Percentiles rank a stretch among this genome's conserved stretches.
These are phyloP conservation scores for Brenthis daphne DNA, from an alignment of 2,888 invertebrate species.

Conservation along the genomic window DNA sequence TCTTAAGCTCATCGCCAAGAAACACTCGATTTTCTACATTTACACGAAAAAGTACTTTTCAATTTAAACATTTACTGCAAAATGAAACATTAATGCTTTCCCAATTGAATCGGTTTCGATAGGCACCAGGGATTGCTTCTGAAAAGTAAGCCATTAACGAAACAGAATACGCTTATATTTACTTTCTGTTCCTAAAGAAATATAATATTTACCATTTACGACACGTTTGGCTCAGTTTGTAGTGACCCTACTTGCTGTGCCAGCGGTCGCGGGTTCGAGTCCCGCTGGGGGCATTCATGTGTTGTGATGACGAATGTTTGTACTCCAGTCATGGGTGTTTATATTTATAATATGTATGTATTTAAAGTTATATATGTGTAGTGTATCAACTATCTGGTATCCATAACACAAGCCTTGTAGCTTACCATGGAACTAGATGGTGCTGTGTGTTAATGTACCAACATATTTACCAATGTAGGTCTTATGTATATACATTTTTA, in stretches of 20 bases:
- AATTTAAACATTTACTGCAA: background rate
- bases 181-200: background rate
- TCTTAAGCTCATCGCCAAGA: background rate
- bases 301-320: no score
- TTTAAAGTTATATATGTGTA: background rate
- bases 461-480: background rate
- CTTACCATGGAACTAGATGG: no score
- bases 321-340: no score
- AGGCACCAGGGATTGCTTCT: constrained; percentile 1
- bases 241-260: no score
- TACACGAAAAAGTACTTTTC: background rate
- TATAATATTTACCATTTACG: background rate
- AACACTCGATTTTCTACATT: background rate
- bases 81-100: constrained; percentile 5
- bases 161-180: background rate
- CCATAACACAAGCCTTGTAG: no score
- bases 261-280: no score
- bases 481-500: background rate
- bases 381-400: no score
- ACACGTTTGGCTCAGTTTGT: no score
- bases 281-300: no score
- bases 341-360: no score
- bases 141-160: constrained; percentile 2
- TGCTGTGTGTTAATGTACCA: no score
- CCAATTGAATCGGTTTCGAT: background rate